Base-by-base conservation (phyloP, 2,797 vertebrate genomes). In the Syngnathus acus region DNA sequence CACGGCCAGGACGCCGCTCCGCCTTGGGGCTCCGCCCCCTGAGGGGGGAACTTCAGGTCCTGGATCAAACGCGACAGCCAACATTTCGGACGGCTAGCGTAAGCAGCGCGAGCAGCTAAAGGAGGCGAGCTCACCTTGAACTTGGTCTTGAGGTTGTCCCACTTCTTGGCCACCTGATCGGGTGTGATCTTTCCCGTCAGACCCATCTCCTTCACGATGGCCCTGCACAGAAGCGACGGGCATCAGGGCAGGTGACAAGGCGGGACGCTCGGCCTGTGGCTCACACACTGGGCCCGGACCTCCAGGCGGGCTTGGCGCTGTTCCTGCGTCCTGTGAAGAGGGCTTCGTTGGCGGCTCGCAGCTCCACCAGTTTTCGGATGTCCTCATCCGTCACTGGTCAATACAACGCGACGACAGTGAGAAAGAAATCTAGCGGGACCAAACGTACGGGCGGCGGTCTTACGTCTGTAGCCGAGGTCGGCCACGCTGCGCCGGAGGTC, bases 121-220 rank as follows among this genome's bases (percentile, higher is more conserved):
- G 16, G 9, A 19, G 16, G 9, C 7, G 19, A n/a, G 1, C 9
- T 73, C 75, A 91, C 89, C 88, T 91, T 91, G 65, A 88, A 91
- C 47, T 90, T 90, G 65, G 88, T 90, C 78, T 90, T 91, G 62
- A 91, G 79, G 78, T 91, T 91, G 84, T 91, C 89, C 90, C 90
- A 91, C 73, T 90, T 91, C 80, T 91, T 91, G 39, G 86, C 82
- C 0, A 90, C 90, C 79, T 91, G 89, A 77, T 89, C 86, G 3
- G 88, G 83, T 2, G 87, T 86, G 8, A 91, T 85, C 78, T 87
- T 90, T 40, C 87, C 87, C 0, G 82, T 82, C 65, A 91, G 82
- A 5, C 87, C 87, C 82, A 91, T 73, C 72, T 87, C 87, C 79
- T 88, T 89, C 68, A 91, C 83, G 0, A 90, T 89, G 1, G 84